Evolutionary conservation across 2,888 invertebrate genomes (phyloP).

Genomic region (Coelogynopora nodosa): DNA sequence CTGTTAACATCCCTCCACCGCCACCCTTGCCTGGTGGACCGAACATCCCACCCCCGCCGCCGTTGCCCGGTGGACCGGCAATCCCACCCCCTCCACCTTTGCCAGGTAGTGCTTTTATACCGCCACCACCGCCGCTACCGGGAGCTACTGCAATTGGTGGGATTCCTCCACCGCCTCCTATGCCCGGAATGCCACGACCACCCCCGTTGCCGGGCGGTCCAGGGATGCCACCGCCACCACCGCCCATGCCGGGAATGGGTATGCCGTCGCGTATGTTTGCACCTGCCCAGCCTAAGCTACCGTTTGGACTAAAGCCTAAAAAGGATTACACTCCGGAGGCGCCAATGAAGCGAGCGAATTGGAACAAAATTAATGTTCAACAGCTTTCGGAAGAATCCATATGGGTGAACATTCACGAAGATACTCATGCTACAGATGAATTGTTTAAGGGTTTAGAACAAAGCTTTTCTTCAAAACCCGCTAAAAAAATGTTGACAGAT

Average conservation of each 20-base stretch:
- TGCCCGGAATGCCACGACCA: neutral
- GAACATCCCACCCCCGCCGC: neutral
- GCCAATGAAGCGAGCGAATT: slow-evolving; percentile 38
- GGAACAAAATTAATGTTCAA: slow-evolving; percentile 37
- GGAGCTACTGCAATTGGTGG: too few relatives aligned
- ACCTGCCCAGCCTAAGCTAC: neutral
- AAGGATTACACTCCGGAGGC: neutral
- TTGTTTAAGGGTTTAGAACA: slow-evolving; percentile 15
- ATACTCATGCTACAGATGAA: neutral
- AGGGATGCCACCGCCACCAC: neutral
- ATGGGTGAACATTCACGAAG: slow-evolving; percentile 29
- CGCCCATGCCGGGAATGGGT: neutral
- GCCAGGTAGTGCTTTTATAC: neutral
- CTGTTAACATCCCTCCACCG: neutral
- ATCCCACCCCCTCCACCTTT: neutral
- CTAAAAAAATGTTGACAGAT: neutral
- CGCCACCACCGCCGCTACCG: neutral
- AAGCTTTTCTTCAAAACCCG: slow-evolving; percentile 14
- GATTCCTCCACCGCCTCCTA: neutral
- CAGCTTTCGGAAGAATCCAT: slow-evolving; percentile 11
- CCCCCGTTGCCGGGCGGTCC: neutral
- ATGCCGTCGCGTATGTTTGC: neutral
- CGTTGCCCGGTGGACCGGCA: neutral
- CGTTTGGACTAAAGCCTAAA: neutral
- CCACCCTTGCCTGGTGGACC: neutral